phyloP scores from a whole-genome alignment of 2,888 invertebrate species.

The Pseudococcus viburni region DNA sequence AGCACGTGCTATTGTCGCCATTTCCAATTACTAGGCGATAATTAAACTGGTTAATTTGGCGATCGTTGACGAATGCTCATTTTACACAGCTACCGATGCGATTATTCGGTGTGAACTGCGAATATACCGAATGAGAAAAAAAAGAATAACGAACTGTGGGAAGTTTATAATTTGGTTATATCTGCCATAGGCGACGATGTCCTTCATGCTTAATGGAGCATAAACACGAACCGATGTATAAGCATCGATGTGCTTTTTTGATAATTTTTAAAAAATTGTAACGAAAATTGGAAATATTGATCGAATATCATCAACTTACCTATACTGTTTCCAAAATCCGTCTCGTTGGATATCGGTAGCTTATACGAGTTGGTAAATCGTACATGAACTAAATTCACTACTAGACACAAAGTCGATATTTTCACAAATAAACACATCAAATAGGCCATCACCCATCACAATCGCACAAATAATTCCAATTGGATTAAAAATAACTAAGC shows the following conservation, averaged over 20 bases:
- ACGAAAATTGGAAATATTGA: neutral
- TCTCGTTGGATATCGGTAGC: slow-evolving; percentile 56
- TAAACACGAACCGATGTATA: neutral
- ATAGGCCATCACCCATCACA: slow-evolving; percentile 66
- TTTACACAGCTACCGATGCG: neutral
- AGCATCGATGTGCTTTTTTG: neutral
- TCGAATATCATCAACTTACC: slow-evolving; percentile 7
- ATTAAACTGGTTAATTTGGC: slow-evolving; percentile 33
- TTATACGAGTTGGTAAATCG: slow-evolving; percentile 39
- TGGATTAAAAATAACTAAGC: neutral
- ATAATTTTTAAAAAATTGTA: neutral
- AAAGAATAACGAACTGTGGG: slow-evolving; percentile 29
- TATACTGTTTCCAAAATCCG: slow-evolving; percentile 56
- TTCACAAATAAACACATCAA: slow-evolving; percentile 55
- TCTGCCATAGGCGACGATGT: neutral
- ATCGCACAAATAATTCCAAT: slow-evolving; percentile 34
- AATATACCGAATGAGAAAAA: neutral
- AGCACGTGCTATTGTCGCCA: slow-evolving; percentile 34
- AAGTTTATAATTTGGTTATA: slow-evolving; percentile 36
- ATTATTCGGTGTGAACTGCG: neutral
- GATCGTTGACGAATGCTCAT: neutral
- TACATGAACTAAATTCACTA: slow-evolving; percentile 46
- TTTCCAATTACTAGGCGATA: slow-evolving; percentile 5
- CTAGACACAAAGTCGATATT: slow-evolving; percentile 3
- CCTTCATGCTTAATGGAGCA: slow-evolving; percentile 51